phyloP scores from a whole-genome alignment of 2,888 invertebrate species.

The Trachelus troglodyta region DNA sequence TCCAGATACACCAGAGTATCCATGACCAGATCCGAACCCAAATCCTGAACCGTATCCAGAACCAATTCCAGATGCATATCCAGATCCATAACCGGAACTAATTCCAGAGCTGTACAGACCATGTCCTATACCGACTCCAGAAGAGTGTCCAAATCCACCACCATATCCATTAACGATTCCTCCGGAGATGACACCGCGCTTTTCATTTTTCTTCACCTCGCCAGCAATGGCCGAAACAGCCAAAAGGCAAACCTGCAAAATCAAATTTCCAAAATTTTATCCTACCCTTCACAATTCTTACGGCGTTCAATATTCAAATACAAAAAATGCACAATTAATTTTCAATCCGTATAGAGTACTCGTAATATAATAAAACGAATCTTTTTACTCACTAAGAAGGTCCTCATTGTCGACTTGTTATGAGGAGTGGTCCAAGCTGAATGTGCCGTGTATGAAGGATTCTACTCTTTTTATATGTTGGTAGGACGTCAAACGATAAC shows the following conservation, averaged over 20 bases:
- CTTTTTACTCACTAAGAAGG: constrained; percentile 41
- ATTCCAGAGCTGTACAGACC: neutral
- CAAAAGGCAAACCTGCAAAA: constrained; percentile 34
- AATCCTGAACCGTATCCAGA: neutral
- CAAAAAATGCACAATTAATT: neutral
- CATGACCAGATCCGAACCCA: neutral
- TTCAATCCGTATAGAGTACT: neutral
- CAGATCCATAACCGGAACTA: neutral
- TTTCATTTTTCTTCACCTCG: constrained; percentile 21
- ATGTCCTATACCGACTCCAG: neutral
- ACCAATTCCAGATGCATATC: constrained; percentile 7
- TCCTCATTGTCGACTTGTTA: constrained; percentile 37
- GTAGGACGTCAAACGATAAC: constrained; percentile 5
- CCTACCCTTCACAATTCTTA: neutral
- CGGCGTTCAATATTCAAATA: neutral
- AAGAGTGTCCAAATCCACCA: constrained; percentile 1
- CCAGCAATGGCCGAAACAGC: constrained; percentile 27
- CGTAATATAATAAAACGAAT: neutral
- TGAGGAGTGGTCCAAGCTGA: constrained; percentile 27
- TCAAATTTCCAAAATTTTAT: neutral
- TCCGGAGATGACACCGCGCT: constrained; percentile 28
- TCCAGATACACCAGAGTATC: neutral
- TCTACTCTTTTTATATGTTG: constrained; percentile 44
- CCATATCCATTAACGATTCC: constrained; percentile 7
- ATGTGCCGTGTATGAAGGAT: constrained; percentile 34